Evolutionary conservation across 2,888 invertebrate species (phyloP).

Genomic region (Lithophane ornitopus): DNA sequence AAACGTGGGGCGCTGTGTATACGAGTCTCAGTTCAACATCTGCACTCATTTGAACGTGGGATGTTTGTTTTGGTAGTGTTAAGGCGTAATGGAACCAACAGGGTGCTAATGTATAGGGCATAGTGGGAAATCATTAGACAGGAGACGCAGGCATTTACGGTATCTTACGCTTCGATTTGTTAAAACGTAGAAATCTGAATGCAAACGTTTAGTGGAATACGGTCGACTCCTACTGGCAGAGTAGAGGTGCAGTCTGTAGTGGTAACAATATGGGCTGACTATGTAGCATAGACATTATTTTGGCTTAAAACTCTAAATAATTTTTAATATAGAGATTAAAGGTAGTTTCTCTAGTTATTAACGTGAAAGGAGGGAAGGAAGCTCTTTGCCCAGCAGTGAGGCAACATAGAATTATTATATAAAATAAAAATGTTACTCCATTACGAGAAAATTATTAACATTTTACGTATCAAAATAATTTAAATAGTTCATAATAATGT

Average conservation of each 20-base stretch:
- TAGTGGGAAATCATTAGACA: conserved; percentile 2
- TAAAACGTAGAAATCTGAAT: not conserved
- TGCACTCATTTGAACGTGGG: conserved; percentile 43
- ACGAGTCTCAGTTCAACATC: conserved; percentile 39
- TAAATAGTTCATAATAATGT: not conserved
- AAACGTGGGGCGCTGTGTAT: conserved; percentile 26
- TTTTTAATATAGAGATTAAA: not conserved
- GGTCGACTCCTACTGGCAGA: not conserved
- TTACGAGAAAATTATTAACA: not conserved
- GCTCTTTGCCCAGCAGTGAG: not conserved
- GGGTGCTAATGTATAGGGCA: not conserved
- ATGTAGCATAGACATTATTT: not conserved
- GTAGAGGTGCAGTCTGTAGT: not conserved
- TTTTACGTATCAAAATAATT: not conserved
- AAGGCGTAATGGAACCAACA: not conserved
- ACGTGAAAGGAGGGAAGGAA: not conserved
- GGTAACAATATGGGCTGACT: too few relatives aligned
- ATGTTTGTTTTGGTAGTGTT: conserved; percentile 24
- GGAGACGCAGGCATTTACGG: not conserved
- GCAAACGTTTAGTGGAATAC: not conserved
- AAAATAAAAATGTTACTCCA: not conserved
- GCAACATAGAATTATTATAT: not conserved
- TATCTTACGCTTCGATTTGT: not conserved
- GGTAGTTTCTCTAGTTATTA: not conserved
- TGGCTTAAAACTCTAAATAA: not conserved